phyloP scores from a whole-genome alignment of 2,797 vertebrate genomes.

The Remorina albescens region DNA sequence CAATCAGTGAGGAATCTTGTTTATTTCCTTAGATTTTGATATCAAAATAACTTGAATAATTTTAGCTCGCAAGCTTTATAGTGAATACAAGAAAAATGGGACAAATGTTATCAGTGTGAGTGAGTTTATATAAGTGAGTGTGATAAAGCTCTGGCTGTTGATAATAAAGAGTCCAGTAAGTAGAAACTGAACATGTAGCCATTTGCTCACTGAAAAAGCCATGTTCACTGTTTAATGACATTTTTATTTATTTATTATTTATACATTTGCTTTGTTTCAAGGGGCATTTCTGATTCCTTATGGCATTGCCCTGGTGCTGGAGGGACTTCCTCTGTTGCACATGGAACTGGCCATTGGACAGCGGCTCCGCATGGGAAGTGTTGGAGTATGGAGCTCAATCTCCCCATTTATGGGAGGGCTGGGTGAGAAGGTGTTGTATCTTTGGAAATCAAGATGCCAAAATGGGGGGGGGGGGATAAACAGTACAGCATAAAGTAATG shows the following conservation, averaged over 20 bases:
- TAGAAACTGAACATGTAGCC: background rate
- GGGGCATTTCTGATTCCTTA: constrained; percentile 92
- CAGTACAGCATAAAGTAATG: background rate
- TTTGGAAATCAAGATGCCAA: background rate
- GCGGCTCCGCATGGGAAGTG: constrained; percentile 85
- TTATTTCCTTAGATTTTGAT: background rate
- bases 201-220: background rate
- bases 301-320: constrained; percentile 83
- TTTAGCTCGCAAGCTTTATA: background rate
- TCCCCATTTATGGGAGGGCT: constrained; percentile 87
- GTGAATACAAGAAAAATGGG: background rate
- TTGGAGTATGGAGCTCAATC: constrained; percentile 87
- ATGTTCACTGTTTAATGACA: background rate
- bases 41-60: background rate
- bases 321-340: constrained; percentile 89
- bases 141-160: constrained; percentile 39
- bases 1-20: background rate
- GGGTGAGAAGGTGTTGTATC: constrained; percentile 69
- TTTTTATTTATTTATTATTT: background rate
- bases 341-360: constrained; percentile 89
- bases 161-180: constrained; percentile 28
- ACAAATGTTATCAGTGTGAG: background rate
- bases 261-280: constrained; percentile 53
- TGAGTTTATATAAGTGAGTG: no score
- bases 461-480: background rate